Percentiles rank a stretch among this genome's conserved stretches.
phyloP scores from a whole-genome alignment of 2,113 vertebrate species.

The Sceloporus undulatus region DNA sequence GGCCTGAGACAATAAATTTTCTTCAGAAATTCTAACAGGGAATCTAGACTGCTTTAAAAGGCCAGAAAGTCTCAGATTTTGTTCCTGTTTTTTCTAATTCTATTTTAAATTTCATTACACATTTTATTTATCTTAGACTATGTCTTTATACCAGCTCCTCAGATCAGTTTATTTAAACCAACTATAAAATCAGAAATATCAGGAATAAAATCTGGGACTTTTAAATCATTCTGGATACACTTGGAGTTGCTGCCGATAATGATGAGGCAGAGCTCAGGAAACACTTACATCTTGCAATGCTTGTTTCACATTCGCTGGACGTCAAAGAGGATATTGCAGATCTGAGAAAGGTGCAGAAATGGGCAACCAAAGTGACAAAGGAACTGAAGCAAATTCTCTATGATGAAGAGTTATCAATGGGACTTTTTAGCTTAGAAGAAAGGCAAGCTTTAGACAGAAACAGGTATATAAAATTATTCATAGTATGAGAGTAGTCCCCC shows the following conservation, averaged over 20 bases:
- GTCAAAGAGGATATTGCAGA: neutral
- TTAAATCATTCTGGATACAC: too few species aligned
- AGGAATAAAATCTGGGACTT: too few species aligned
- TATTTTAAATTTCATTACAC: too few species aligned
- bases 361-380: neutral
- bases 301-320: neutral
- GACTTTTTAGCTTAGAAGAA: neutral
- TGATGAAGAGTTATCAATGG: neutral
- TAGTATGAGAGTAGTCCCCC: neutral
- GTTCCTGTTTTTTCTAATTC: too few species aligned
- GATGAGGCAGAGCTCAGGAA: neutral
- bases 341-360: neutral
- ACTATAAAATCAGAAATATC: too few species aligned
- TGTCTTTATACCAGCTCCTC: too few species aligned
- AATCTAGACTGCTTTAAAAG: too few species aligned
- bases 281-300: neutral
- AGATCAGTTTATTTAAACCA: too few species aligned
- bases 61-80: too few species aligned
- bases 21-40: too few species aligned
- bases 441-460: neutral
- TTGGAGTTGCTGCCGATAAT: neutral
- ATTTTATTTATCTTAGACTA: too few species aligned
- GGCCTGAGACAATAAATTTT: too few species aligned
- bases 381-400: neutral
- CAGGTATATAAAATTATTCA: neutral